Evolutionary conservation across 2,888 invertebrate species (phyloP), one percentile per base, ranked within the genome.

Genomic region (Nomada lathburiana): DNA sequence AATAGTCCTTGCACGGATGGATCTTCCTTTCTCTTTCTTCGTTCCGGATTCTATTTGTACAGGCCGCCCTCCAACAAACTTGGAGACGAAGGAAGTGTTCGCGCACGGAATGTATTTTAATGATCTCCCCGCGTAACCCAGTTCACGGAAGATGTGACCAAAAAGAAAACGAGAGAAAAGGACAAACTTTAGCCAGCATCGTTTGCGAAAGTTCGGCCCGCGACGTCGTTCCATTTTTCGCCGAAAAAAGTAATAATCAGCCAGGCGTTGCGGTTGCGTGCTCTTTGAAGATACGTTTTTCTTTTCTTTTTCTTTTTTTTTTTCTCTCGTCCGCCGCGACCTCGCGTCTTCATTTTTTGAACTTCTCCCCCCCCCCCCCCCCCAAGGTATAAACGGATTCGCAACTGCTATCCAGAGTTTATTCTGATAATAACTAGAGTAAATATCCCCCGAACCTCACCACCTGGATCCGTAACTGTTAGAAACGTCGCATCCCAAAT

Each of bases 341-440:
- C 9, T 62, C n/a, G 60, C 0, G 10, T 47, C 44, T 13, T 3
- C 7, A 5, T 2, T 42, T 9, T 26, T 29, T 42, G 18, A 20
- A 23, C 7, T 67, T 23, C 62, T 16, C 0, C 16, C 47, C 47
- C 16, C 13, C 7, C 62, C n/a, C 62, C 11, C 0, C 16, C 47
- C 47, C 16, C 13, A 16, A 59, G 20, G n/a, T n/a, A 55, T 42
- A 79, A 77, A 80, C 83, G 84, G 84, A 82, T 76, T 83, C 86
- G 89, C 87, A 80, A 86, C 85, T 90, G 90, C 91, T 91, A 91
- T 91, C 89, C 87, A 82, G 85, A 88, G 80, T 90, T 86, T 86
- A 88, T 91, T 85, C 89, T 82, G 16, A 47, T 47, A 47, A 47
- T 84, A 87, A 89, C 76, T 91, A 90, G 89, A 80, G 83, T 87